Percentiles rank a stretch among this genome's conserved stretches.
Conservation (phyloP, 2,797 vertebrate species). For the Phrynocephalus vlangalii region DNA sequence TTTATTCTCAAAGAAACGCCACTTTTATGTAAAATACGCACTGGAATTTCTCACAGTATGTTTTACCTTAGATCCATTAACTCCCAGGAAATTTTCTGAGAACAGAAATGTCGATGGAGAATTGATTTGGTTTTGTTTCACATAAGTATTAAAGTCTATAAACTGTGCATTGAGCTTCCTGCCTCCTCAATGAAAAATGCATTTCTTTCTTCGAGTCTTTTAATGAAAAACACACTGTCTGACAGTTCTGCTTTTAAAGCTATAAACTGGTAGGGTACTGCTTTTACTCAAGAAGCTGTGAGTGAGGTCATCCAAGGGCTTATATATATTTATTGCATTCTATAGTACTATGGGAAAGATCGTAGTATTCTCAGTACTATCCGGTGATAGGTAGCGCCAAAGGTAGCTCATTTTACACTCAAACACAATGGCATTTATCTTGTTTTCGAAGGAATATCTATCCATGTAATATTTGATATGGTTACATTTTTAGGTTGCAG, state of each 20-base stretch:
- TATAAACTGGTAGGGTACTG: constrained; percentile 19
- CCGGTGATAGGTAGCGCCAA: not conserved
- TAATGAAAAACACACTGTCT: constrained; percentile 37
- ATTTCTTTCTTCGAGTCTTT: constrained; percentile 28
- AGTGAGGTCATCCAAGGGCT: not conserved
- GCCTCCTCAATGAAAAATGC: constrained; percentile 43
- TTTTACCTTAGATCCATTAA: constrained; percentile 25
- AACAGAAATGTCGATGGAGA: constrained; percentile 34
- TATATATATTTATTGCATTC: not conserved
- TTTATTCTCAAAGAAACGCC: constrained; percentile 16
- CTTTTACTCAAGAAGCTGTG: not conserved
- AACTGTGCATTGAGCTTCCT: constrained; percentile 24
- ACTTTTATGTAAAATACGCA: constrained; percentile 35
- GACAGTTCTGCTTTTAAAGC: constrained; percentile 21
- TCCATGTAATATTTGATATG: not conserved
- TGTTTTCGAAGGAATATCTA: not conserved
- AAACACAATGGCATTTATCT: not conserved
- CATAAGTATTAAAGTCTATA: constrained; percentile 39
- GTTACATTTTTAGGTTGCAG: not conserved
- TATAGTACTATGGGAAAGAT: not conserved
- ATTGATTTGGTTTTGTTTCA: constrained; percentile 43
- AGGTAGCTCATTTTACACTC: not conserved
- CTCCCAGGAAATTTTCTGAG: constrained; percentile 23
- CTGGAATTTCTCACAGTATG: constrained; percentile 19
- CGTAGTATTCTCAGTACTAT: constrained; percentile 13